Base-by-base conservation (phyloP, 2,113 vertebrate species). In the Chlamydotis undulata region DNA sequence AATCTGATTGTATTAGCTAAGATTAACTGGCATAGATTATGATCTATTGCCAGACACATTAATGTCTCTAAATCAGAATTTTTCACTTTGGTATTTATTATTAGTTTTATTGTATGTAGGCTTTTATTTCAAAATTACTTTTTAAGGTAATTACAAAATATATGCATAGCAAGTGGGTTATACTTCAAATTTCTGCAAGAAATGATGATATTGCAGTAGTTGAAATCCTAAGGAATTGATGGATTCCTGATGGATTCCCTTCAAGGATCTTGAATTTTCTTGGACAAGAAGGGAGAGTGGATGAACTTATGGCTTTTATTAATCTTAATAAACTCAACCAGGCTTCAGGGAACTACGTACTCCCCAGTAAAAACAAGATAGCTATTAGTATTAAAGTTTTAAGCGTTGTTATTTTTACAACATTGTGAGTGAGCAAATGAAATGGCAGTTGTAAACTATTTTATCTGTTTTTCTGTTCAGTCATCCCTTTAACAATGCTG, bases 221-320 rank as follows among this genome's bases (percentile, higher is more conserved):
- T 82, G 12, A 82, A 85, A 76, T 64, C 6, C 26, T 64, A 47
- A 55, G 9, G 57, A 82, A 61, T 19, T 10, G 26, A 45, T 53
- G 7, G 4, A 64, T 52, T 73, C 4, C 4, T 10, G 26, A 45
- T 53, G 7, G 4, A 64, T 52, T 73, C 4, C 4, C 6, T 69
- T 74, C 8, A 69, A 65, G 26, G 33, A 65, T 2, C 15, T 81
- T 82, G 12, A 19, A 39, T 73, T 86, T 57, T 55, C 37, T 75
- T 2, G 2, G 3, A 4, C 2, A 2, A 7, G 2, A 25, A 7
- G 2, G 3, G 37, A 7, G 3, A 14, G 6, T 47, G 43, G 10
- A 63, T 0, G 3, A 55, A 35, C 1, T 24, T 24, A 33, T 0
- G 11, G 1, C 6, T 80, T 71, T 14, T 90, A 9, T 33, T 37